These are phyloP conservation scores for Solea solea DNA, from an alignment of 2,113 vertebrate species.

Conservation along the genomic window DNA sequence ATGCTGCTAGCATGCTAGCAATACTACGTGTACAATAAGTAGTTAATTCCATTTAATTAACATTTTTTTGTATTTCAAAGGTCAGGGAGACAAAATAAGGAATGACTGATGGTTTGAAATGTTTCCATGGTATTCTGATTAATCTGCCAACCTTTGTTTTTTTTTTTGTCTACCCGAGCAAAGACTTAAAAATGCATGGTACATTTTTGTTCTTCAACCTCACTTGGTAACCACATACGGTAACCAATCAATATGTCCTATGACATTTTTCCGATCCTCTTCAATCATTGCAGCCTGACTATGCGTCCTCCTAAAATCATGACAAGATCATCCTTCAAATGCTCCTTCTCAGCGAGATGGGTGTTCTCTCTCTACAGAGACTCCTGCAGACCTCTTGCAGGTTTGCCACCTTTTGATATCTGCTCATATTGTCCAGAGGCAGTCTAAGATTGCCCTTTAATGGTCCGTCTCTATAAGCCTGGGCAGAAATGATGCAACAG, in stretches of 20 bases:
- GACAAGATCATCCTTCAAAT: constrained; percentile 11
- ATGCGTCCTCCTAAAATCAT: not conserved
- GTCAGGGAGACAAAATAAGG: not conserved
- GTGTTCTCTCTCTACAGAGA: constrained; percentile 3
- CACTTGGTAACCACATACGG: constrained; percentile 3
- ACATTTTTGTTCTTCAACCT: not conserved
- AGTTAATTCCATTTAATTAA: constrained; percentile 17
- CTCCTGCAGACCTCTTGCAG: constrained; percentile 1
- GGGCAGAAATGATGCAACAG: constrained; percentile 35
- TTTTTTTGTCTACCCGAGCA: not conserved
- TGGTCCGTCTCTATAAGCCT: not conserved
- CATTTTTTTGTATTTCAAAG: constrained; percentile 14
- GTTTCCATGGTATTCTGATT: not conserved
- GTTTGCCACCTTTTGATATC: constrained; percentile 14
- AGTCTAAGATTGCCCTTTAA: constrained; percentile 7
- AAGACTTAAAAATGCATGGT: constrained; percentile 11
- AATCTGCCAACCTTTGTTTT: not conserved
- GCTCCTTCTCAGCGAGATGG: not conserved
- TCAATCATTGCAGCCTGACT: not conserved
- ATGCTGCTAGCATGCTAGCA: constrained; percentile 28
- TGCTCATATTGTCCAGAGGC: constrained; percentile 26
- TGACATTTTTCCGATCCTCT: not conserved
- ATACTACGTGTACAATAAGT: constrained; percentile 22
- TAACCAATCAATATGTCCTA: constrained; percentile 19
- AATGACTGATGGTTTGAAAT: not conserved